phyloP scores from a whole-genome alignment of 2,888 invertebrate species.

The Phragmatobia fuliginosa region DNA sequence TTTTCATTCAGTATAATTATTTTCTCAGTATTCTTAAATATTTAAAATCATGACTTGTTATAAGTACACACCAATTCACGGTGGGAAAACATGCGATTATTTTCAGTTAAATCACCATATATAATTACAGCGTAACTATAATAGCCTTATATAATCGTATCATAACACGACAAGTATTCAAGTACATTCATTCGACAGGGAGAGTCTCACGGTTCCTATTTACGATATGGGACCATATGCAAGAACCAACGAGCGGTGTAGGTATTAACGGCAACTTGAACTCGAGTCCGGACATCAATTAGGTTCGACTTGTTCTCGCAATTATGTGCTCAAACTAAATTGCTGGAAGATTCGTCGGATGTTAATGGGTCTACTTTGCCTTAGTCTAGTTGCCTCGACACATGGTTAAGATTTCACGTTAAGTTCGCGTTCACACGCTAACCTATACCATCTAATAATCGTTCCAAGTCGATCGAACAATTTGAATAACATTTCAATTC shows the following conservation, averaged over 20 bases:
- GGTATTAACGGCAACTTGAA: constrained; percentile 77
- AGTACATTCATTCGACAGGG: constrained; percentile 17
- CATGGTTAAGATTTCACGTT: constrained; percentile 55
- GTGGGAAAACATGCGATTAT: constrained; percentile 23
- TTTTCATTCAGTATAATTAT: not conserved
- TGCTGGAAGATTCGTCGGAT: constrained; percentile 81
- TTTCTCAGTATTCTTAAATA: not conserved
- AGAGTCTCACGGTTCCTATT: constrained; percentile 48
- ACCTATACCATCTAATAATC: constrained; percentile 8
- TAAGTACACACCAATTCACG: constrained; percentile 18
- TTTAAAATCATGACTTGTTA: not conserved
- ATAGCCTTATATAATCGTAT: constrained; percentile 34
- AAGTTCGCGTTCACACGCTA: constrained; percentile 39
- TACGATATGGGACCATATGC: constrained; percentile 52
- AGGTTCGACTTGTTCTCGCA: constrained; percentile 83
- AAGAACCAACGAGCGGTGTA: constrained; percentile 58
- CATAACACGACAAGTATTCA: constrained; percentile 35
- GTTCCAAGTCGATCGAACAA: constrained; percentile 4
- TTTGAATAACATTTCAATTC: constrained; percentile 3
- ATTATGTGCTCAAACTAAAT: constrained; percentile 85
- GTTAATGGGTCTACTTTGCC: constrained; percentile 69
- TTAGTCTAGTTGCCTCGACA: constrained; percentile 67
- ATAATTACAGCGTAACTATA: constrained; percentile 40
- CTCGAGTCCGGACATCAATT: constrained; percentile 79
- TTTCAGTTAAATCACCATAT: constrained; percentile 34